Evolutionary conservation across 1,140 invertebrate species (phyloP), one percentile per base, ranked within the genome.

Genomic region (Mamestra configurata): DNA sequence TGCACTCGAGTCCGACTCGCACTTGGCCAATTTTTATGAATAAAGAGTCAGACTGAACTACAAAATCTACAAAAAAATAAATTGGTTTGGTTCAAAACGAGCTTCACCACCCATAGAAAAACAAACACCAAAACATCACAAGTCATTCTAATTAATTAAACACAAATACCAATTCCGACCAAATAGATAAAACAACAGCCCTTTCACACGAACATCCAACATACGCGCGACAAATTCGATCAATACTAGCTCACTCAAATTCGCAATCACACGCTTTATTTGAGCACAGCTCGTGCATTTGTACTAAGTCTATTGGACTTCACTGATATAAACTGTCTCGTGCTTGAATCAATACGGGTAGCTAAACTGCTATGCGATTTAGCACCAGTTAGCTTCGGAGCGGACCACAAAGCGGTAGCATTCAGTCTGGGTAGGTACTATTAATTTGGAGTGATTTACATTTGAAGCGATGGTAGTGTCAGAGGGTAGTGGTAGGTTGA

Each of bases 301-400:
- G 24, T 61, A 43, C 37, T 31, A 61, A 43, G 57, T 61, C 37
- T 76, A 64, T 64, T 49, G 57, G 40, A 35, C 24, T 76, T 37
- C 57, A 75, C 22, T 49, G 73, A 76, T 61, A 49, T 76, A 49
- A 64, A 76, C 57, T 76, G 57, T 76, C 73, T 61, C 49, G 72
- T 61, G 22, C 40, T 76, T 43, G 57, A 49, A 49, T 76, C 73
- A 76, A 76, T 76, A 76, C 37, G 73, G 73, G 73, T 76, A 76
- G 55, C 73, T 61, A 76, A 76, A 76, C 73, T 64, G 53, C 55
- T 64, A 22, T 31, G 57, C 55, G 57, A 76, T 61, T 76, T 76
- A 76, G 55, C 53, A 64, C 40, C 55, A 24, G 51, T 64, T 64
- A 76, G 55, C 40, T 76, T 49, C 57, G 24, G 11, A 24, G 10